Evolutionary conservation across 2,888 invertebrate species (phyloP).

Genomic region (Notocelia uddmanniana): DNA sequence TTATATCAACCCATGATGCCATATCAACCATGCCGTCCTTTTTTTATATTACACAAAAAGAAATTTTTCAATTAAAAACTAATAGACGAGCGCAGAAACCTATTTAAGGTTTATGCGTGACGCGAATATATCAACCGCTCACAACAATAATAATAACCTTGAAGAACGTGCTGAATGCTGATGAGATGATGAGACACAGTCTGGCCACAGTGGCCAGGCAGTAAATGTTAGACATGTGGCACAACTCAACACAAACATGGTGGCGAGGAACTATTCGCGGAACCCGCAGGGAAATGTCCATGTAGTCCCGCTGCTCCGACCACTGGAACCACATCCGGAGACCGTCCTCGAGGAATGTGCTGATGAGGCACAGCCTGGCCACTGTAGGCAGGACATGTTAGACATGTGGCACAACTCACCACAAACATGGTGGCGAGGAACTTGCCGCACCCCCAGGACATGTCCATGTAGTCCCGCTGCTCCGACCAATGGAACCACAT

Average conservation of each 20-base stretch:
- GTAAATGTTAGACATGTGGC: constrained; percentile 65
- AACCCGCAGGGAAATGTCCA: constrained; percentile 99
- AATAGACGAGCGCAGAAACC: no score
- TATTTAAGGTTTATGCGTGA: no score
- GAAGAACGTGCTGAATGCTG: constrained; percentile 99
- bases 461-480: constrained; percentile 98
- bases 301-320: constrained; percentile 98
- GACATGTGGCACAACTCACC: constrained; percentile 76
- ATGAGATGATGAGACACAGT: constrained; percentile 97
- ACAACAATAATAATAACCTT: constrained; percentile 99
- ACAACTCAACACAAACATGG: constrained; percentile 93
- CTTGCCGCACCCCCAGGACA: constrained; percentile 98
- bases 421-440: constrained; percentile 98
- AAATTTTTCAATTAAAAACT: no score
- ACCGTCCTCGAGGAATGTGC: constrained; percentile 99
- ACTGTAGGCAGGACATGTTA: constrained; percentile 94
- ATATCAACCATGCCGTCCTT: no score
- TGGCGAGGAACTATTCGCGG: constrained; percentile 97
- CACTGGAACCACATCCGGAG: no score
- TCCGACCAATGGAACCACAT: no score
- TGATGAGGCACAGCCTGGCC: constrained; percentile 98
- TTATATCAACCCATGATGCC: no score
- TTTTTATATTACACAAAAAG: no score
- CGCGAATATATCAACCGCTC: no score
- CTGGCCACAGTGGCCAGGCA: constrained; percentile 98